Conservation (phyloP, 92 coral and sea anemone genomes). For the Montipora capitata region DNA sequence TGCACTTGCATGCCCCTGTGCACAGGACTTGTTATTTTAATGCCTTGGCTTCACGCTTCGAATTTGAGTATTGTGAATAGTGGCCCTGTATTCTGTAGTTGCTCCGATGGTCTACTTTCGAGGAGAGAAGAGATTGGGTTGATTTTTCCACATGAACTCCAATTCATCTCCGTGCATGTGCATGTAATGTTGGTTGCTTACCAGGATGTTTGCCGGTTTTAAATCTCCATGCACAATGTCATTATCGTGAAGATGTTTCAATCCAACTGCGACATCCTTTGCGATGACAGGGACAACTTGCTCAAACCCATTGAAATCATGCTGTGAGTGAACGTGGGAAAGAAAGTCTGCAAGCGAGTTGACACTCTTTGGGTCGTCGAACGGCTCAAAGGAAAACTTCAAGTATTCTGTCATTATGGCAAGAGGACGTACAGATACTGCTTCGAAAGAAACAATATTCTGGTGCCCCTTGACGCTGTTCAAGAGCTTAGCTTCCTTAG, state of each 20-base stretch:
- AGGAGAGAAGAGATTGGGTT: constrained; percentile 34
- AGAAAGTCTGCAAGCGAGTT: constrained; percentile 44
- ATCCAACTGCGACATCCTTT: constrained; percentile 21
- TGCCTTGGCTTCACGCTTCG: too few relatives aligned
- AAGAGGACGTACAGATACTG: constrained; percentile 34
- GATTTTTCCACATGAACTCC: constrained; percentile 19
- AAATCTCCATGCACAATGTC: constrained; percentile 35
- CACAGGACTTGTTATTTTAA: too few relatives aligned
- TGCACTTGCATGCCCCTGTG: too few relatives aligned
- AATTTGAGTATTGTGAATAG: too few relatives aligned
- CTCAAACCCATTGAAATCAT: constrained; percentile 43
- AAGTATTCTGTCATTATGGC: constrained; percentile 45
- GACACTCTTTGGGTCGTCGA: constrained; percentile 28
- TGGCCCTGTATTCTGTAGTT: too few relatives aligned
- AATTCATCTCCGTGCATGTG: constrained; percentile 31
- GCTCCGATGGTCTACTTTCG: background rate
- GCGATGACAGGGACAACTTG: constrained; percentile 36
- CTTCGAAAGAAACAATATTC: constrained; percentile 34
- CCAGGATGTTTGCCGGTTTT: constrained; percentile 28
- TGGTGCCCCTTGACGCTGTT: constrained; percentile 33
- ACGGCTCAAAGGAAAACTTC: constrained; percentile 26
- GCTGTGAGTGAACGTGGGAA: constrained; percentile 32
- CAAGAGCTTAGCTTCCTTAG: constrained; percentile 30
- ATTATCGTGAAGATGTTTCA: constrained; percentile 22
- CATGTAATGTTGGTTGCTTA: constrained; percentile 17